Percentiles rank a stretch among this genome's conserved stretches.
Conservation (phyloP, 2,888 invertebrate species). For the Dasysyrphus tricinctus region DNA sequence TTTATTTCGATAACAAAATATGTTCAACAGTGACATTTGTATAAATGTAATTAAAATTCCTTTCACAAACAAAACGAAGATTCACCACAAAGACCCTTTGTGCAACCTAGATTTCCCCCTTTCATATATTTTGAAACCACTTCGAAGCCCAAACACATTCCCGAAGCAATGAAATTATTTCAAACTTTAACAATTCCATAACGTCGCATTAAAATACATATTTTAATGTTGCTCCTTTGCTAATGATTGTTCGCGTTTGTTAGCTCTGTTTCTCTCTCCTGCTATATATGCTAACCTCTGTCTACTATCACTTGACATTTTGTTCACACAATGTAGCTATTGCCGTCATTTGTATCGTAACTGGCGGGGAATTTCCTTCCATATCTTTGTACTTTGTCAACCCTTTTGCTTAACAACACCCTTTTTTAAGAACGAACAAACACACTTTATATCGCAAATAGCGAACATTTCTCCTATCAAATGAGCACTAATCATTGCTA, state of each 20-base stretch:
- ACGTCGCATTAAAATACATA: constrained; percentile 41
- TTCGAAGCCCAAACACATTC: constrained; percentile 33
- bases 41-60: constrained; percentile 53
- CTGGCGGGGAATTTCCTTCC: not conserved
- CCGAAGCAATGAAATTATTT: constrained; percentile 69
- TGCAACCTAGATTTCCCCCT: constrained; percentile 17
- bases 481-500: constrained; percentile 66
- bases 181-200: constrained; percentile 60
- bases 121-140: not conserved
- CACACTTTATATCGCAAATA: constrained; percentile 29
- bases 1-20: not conserved
- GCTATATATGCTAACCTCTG: constrained; percentile 11
- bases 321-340: constrained; percentile 70
- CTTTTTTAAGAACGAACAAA: not conserved
- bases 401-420: not conserved
- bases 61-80: not conserved
- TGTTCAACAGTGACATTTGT: not conserved
- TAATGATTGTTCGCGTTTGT: constrained; percentile 66
- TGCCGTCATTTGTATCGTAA: constrained; percentile 41
- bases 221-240: constrained; percentile 60
- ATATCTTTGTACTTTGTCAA: constrained; percentile 6
- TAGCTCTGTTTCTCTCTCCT: constrained; percentile 26
- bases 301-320: constrained; percentile 59
- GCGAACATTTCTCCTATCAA: constrained; percentile 39
- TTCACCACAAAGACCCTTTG: constrained; percentile 11